A percentile compares a stretch with the other conserved stretches of the same genome.
These are phyloP conservation scores for Tichodroma muraria DNA, from an alignment of 2,113 vertebrate genomes.

Conservation along the genomic window DNA sequence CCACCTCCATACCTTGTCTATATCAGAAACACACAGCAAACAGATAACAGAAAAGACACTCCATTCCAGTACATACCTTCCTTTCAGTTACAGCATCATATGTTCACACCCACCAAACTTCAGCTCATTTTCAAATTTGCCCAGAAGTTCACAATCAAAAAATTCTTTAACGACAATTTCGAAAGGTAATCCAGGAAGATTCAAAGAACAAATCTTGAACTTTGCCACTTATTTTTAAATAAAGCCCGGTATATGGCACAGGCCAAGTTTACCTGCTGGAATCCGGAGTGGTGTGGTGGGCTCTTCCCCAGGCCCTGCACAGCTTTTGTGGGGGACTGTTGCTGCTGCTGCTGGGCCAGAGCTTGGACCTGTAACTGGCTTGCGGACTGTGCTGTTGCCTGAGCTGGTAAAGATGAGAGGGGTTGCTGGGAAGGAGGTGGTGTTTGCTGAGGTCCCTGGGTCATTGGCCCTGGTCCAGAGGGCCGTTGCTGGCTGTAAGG, in stretches of 20 bases:
- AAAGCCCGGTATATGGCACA: neutral
- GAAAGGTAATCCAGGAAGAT: neutral
- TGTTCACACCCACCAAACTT: neutral
- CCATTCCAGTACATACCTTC: neutral
- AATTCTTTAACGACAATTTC: neutral
- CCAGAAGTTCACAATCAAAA: neutral
- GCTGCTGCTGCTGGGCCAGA: constrained; percentile 76
- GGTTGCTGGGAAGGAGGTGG: constrained; percentile 79
- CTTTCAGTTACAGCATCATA: neutral
- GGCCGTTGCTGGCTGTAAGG: constrained; percentile 99
- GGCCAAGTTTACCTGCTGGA: constrained; percentile 84
- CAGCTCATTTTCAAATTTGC: neutral
- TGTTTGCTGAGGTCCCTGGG: constrained; percentile 80
- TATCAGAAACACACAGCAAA: neutral
- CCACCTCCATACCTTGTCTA: neutral
- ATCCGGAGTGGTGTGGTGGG: constrained; percentile 85
- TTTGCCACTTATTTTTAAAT: neutral
- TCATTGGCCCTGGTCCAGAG: constrained; percentile 86
- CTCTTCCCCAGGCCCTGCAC: constrained; percentile 87
- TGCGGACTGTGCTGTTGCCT: constrained; percentile 82
- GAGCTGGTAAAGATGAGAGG: constrained; percentile 75
- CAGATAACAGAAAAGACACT: neutral
- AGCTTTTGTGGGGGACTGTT: constrained; percentile 85
- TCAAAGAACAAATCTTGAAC: neutral
- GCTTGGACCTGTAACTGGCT: constrained; percentile 87